These are phyloP conservation scores for Leptarthrus brevirostris DNA, from an alignment of 2,888 invertebrate genomes.

Conservation along the genomic window DNA sequence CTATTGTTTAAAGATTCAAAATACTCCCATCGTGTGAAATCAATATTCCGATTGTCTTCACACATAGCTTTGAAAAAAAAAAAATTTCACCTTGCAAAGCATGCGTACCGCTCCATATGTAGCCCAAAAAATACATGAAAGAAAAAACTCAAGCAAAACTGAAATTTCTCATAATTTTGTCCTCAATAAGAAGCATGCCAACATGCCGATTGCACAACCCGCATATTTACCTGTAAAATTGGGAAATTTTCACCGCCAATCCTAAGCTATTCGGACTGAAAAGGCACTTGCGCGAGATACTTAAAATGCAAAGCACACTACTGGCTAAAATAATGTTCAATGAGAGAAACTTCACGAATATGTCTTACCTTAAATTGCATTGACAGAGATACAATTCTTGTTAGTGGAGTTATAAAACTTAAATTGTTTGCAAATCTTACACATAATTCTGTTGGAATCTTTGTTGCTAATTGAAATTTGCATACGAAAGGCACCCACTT, in stretches of 20 bases:
- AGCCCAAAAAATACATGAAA: slow-evolving; percentile 20
- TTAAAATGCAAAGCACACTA: slow-evolving; percentile 21
- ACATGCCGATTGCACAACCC: slow-evolving; percentile 24
- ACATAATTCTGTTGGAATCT: too few species aligned
- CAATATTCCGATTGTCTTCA: not conserved
- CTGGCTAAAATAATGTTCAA: slow-evolving; percentile 18
- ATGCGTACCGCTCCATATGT: not conserved
- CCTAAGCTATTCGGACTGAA: not conserved
- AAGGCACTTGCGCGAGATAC: slow-evolving; percentile 10
- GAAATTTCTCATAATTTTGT: slow-evolving; percentile 33
- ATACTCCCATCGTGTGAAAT: not conserved
- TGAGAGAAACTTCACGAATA: slow-evolving; percentile 40
- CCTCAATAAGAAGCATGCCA: slow-evolving; percentile 39
- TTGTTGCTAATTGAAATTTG: slow-evolving; percentile 38
- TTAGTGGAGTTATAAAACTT: not conserved
- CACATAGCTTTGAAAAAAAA: slow-evolving; percentile 4
- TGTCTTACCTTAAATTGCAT: slow-evolving; percentile 13
- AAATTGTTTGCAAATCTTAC: not conserved
- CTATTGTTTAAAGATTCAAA: too few species aligned
- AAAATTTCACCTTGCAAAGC: slow-evolving; percentile 26
- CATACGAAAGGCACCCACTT: slow-evolving; percentile 30
- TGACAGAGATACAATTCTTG: not conserved
- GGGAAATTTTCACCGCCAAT: slow-evolving; percentile 38
- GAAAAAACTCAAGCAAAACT: slow-evolving; percentile 6
- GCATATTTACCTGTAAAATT: slow-evolving; percentile 38